Evolutionary conservation across 30 jellyfish, hydroid and myxozoan genomes (phyloP).

Genomic region (Aurelia sp.): DNA sequence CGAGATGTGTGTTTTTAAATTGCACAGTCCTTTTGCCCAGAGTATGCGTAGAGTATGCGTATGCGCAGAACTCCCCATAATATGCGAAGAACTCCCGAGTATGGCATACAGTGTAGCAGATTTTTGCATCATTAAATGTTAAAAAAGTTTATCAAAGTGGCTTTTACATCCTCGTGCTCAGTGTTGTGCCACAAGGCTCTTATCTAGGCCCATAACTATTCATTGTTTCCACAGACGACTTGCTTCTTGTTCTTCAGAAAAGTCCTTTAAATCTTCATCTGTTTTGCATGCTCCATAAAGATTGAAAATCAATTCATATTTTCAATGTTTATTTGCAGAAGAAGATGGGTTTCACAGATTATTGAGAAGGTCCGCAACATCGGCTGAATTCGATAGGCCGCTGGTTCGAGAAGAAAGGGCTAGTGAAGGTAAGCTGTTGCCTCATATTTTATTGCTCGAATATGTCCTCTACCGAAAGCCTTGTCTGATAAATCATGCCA

Average conservation of each 20-base stretch:
- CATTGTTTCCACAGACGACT: no score
- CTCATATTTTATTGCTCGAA: neutral
- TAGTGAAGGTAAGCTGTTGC: constrained; percentile 57
- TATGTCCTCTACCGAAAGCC: neutral
- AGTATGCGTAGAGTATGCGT: neutral
- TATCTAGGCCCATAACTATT: no score
- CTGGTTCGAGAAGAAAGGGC: constrained; percentile 79
- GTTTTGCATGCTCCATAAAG: no score
- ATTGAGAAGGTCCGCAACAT: constrained; percentile 73
- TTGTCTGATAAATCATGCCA: neutral
- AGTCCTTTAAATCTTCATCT: no score
- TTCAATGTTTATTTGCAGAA: constrained; percentile 6
- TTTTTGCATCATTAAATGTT: no score
- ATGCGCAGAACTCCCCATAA: no score
- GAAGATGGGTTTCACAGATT: constrained; percentile 78
- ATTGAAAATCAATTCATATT: no score
- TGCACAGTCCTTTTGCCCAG: neutral
- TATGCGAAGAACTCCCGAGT: neutral
- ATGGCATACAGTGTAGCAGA: neutral
- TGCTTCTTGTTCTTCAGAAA: no score
- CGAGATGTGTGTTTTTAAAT: neutral
- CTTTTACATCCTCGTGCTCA: no score
- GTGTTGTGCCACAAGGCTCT: no score
- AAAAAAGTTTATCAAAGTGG: no score
- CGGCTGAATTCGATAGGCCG: constrained; percentile 94